Evolutionary conservation across 2,888 invertebrate species (phyloP), one percentile per base, ranked within the genome.

Genomic region (Branchellion lobata): DNA sequence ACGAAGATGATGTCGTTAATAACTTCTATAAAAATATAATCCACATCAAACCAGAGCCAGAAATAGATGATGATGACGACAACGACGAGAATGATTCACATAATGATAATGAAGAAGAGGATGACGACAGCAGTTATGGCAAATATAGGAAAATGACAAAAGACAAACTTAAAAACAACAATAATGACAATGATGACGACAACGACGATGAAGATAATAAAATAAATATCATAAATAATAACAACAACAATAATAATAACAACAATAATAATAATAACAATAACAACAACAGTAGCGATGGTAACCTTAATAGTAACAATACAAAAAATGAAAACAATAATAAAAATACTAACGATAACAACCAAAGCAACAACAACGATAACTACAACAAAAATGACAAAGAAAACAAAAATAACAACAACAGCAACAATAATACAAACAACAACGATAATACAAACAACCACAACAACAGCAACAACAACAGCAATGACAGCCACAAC

Each of bases 241-340:
- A 31, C 34, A 69, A 69, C 34, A 69, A 11, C n/a, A 69, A 69
- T 31, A n/a, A 69, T 3, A 31, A 69, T 31, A 34, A 69, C 34
- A 69, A 27, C 34, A 69, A 69, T 31, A 11, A 69, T 31, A 34
- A 69, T 31, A 31, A 34, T 69, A 69, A 69, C 27, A 69, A 69
- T 31, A 69, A 69, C 27, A 34, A 69, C 69, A 34, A 69, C 5
- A 34, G 29, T 8, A 34, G 29, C 27, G 29, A 69, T 11, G n/a
- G 29, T 14, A 57, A n/a, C 61, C 5, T 5, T 24, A 8, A 57
- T 5, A 57, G 24, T 57, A 57, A 57, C 21, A n/a, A n/a, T 57
- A n/a, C 5, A 14, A 57, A 57, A 24, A 57, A 57, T 57, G 3
- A 57, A 5, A 57, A 57, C 3, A 57, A n/a, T 24, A 57, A 24